Evolutionary conservation across 2,113 vertebrate genomes (phyloP).

Genomic region (Coryphaenoides rupestris): DNA sequence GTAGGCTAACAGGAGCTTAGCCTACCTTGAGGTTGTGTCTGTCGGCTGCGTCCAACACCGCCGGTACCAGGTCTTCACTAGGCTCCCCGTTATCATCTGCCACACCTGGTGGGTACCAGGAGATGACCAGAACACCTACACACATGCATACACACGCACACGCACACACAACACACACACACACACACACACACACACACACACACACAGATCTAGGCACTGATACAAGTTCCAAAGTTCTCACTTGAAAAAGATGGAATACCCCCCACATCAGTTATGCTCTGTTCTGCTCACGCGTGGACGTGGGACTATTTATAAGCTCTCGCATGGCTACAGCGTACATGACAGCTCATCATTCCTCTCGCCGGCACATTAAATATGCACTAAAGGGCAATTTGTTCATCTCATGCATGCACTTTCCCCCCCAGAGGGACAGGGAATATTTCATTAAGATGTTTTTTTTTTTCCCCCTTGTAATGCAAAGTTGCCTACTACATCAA

Average conservation of each 20-base stretch:
- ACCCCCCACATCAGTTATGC: slow-evolving; percentile 6
- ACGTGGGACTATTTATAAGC: slow-evolving; percentile 23
- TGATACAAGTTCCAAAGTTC: too few species aligned
- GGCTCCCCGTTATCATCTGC: slow-evolving; percentile 85
- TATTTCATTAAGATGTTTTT: slow-evolving; percentile 24
- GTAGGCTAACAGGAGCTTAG: too few species aligned
- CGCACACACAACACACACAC: too few species aligned
- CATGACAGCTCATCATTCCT: slow-evolving; percentile 44
- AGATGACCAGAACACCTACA: slow-evolving; percentile 84
- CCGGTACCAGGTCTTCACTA: slow-evolving; percentile 81
- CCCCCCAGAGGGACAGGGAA: slow-evolving; percentile 16
- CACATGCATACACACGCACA: slow-evolving; percentile 3
- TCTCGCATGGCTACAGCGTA: slow-evolving; percentile 11
- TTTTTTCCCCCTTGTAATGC: too few species aligned
- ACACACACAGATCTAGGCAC: too few species aligned
- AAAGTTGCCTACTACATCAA: too few species aligned
- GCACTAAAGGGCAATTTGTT: slow-evolving; percentile 48
- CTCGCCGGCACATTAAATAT: slow-evolving; percentile 10
- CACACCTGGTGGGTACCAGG: slow-evolving; percentile 86
- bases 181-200: too few species aligned
- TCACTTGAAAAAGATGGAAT: background rate
- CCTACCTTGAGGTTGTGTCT: slow-evolving; percentile 84
- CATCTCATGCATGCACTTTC: slow-evolving; percentile 21
- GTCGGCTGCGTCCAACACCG: slow-evolving; percentile 81
- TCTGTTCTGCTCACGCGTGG: slow-evolving; percentile 4